A percentile compares a stretch with the other conserved stretches of the same genome.
These are phyloP conservation scores for Azemiops feae DNA, from an alignment of 2,113 vertebrate genomes.

Conservation along the genomic window DNA sequence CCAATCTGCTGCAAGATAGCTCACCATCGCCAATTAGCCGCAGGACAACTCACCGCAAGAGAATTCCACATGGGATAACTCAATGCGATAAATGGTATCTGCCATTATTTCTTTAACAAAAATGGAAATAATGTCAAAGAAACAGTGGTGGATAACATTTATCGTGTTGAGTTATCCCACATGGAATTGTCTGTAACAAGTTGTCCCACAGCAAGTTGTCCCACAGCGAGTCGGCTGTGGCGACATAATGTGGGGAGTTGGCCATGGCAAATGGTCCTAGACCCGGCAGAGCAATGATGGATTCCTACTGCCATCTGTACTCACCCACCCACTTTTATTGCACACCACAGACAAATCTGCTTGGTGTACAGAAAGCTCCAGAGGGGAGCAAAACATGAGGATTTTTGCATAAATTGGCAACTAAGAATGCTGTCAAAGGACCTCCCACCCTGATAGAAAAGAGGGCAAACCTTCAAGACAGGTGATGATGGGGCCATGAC, in stretches of 20 bases:
- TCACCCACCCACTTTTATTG: not conserved
- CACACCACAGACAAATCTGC: not conserved
- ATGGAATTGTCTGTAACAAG: not conserved
- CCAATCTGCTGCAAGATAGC: not conserved
- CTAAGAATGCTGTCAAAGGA: not conserved
- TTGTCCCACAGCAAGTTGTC: no score
- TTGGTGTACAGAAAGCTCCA: not conserved
- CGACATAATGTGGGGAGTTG: no score
- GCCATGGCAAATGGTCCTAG: no score
- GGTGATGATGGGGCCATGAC: not conserved
- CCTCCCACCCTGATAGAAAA: not conserved
- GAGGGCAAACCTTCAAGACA: not conserved
- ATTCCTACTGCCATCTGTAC: not conserved
- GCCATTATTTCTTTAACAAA: not conserved
- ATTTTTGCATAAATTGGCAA: not conserved
- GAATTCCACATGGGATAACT: not conserved
- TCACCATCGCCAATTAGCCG: not conserved
- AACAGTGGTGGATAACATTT: not conserved
- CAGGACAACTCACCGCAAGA: not conserved
- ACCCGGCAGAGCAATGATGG: not conserved
- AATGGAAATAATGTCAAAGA: not conserved
- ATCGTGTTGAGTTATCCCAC: not conserved
- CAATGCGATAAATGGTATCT: not conserved
- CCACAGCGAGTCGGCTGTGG: no score
- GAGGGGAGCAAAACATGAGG: not conserved